Evolutionary conservation across 2,797 vertebrate genomes (phyloP).

Genomic region (Coreius guichenoti): DNA sequence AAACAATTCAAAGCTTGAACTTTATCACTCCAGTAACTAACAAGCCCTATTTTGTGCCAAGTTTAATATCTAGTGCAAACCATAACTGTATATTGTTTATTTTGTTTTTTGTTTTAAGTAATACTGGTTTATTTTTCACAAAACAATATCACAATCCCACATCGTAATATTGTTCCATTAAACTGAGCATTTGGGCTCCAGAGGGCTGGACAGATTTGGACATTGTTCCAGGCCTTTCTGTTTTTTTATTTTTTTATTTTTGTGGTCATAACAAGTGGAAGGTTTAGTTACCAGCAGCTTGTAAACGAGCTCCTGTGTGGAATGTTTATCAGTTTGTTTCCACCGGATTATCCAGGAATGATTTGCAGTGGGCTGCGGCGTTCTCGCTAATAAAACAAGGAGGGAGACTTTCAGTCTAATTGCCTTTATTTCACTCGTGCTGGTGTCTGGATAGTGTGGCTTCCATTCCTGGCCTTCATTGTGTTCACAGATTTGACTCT

Average conservation of each 20-base stretch:
- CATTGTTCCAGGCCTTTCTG: conserved; percentile 9
- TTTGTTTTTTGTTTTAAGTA: neutral
- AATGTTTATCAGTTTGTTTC: conserved; percentile 58
- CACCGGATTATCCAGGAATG: conserved; percentile 55
- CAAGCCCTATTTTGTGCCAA: neutral
- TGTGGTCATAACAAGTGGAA: conserved; percentile 39
- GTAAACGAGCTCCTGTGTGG: conserved; percentile 45
- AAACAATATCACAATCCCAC: conserved; percentile 16
- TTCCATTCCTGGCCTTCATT: conserved; percentile 19
- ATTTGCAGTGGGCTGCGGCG: conserved; percentile 36
- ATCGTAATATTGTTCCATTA: conserved; percentile 9
- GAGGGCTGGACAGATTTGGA: neutral
- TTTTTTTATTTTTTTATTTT: neutral
- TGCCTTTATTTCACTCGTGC: conserved; percentile 45
- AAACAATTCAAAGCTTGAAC: neutral
- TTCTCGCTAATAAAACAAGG: conserved; percentile 42
- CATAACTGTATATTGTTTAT: neutral
- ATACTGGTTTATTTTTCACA: neutral
- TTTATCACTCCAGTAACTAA: neutral
- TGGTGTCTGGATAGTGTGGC: conserved; percentile 21
- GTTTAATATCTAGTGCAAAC: neutral
- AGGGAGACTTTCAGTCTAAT: conserved; percentile 39
- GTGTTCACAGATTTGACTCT: conserved; percentile 39
- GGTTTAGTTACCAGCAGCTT: conserved; percentile 11
- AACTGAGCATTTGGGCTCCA: conserved; percentile 12